Percentiles rank a stretch among this genome's conserved stretches.
Conservation (phyloP, 2,113 vertebrate genomes). For the Thomomys bottae region DNA sequence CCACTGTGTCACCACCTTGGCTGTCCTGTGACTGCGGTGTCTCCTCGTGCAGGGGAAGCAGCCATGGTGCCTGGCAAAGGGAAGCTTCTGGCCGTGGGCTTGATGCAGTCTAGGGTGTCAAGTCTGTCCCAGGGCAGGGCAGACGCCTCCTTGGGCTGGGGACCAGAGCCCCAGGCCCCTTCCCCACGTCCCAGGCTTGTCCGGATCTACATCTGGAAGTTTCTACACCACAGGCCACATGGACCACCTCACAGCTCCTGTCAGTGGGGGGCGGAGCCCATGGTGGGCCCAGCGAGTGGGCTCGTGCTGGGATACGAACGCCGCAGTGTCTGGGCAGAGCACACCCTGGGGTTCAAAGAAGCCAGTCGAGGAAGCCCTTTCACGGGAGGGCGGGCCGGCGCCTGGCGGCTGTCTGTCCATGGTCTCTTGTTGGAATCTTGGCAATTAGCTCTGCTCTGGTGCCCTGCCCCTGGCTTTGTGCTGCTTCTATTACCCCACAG, state of each 20-base stretch:
- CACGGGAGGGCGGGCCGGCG: fast-evolving
- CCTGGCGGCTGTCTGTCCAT: not conserved
- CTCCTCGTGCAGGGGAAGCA: too few species aligned
- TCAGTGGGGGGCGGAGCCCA: fast-evolving
- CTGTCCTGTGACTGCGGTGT: too few species aligned
- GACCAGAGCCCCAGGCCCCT: not conserved
- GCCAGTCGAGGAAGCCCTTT: not conserved
- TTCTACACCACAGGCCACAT: fast-evolving
- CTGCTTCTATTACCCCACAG: fast-evolving
- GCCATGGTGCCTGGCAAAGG: too few species aligned
- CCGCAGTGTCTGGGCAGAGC: not conserved
- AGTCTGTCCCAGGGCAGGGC: too few species aligned
- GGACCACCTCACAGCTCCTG: fast-evolving
- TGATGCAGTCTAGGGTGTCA: too few species aligned
- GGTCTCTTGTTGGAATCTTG: not conserved
- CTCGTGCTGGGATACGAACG: not conserved
- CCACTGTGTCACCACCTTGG: too few species aligned
- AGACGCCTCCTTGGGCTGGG: not conserved
- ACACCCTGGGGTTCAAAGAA: not conserved
- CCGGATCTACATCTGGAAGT: too few species aligned
- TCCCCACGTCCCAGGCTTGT: not conserved
- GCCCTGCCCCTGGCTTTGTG: not conserved
- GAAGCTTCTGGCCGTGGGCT: too few species aligned
- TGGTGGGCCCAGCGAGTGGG: fast-evolving
- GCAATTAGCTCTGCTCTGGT: not conserved